phyloP scores from a whole-genome alignment of 1,140 invertebrate genomes.

The Cheumatopsyche charites region DNA sequence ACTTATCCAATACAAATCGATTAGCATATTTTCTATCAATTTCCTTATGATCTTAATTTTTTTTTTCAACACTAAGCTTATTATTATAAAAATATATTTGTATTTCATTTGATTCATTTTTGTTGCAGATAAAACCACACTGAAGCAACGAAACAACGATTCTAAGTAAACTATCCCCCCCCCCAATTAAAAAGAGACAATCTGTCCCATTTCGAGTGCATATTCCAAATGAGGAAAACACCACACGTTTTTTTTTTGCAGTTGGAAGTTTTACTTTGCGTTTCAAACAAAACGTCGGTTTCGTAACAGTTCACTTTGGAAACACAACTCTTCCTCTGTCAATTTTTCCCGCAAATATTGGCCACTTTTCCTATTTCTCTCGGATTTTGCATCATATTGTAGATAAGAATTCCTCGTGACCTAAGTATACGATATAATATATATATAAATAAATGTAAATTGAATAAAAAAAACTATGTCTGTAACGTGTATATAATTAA shows the following conservation, averaged over 20 bases:
- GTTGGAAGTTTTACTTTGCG: no score
- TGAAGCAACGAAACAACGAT: conserved; percentile 47
- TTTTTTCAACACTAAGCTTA: no score
- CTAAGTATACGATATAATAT: conserved; percentile 48
- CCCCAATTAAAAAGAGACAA: conserved; percentile 13
- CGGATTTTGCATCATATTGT: conserved; percentile 40
- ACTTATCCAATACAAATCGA: no score
- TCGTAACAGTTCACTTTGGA: neutral
- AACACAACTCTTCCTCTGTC: neutral
- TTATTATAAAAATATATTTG: no score
- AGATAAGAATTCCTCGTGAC: conserved; percentile 47
- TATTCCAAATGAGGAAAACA: neutral
- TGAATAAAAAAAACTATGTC: conserved; percentile 36
- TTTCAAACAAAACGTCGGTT: no score
- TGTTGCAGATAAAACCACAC: conserved; percentile 38
- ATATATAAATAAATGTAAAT: conserved; percentile 24
- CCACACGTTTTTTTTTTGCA: no score
- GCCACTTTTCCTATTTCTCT: conserved; percentile 13
- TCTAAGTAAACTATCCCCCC: conserved; percentile 29
- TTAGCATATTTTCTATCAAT: no score
- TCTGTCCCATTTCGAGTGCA: conserved; percentile 17
- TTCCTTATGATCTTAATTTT: no score
- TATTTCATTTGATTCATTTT: conserved; percentile 13
- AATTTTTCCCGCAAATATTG: neutral
- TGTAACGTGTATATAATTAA: conserved; percentile 44